A percentile compares a stretch with the other conserved stretches of the same genome.
Conservation (phyloP, 2,113 vertebrate genomes). For the Oenanthe oenanthe region DNA sequence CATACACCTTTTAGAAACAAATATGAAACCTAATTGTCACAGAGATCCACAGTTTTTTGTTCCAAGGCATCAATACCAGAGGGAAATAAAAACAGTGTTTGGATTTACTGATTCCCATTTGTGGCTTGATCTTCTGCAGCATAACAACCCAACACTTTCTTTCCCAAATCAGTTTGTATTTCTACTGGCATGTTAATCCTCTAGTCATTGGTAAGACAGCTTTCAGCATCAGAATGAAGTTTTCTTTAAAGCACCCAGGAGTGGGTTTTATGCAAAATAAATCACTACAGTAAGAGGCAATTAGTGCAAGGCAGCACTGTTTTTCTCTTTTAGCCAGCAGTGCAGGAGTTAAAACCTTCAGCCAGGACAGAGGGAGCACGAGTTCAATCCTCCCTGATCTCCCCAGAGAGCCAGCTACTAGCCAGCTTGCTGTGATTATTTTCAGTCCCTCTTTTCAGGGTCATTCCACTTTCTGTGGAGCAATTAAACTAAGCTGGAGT, state of each 20-base stretch:
- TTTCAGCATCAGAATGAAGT: not conserved
- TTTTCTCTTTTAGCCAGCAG: not conserved
- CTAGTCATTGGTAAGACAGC: not conserved
- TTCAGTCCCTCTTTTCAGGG: not conserved
- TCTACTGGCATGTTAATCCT: not conserved
- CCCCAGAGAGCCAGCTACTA: not conserved
- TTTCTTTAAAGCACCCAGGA: not conserved
- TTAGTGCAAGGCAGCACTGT: not conserved
- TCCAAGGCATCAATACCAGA: not conserved
- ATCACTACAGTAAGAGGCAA: not conserved
- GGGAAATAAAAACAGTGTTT: not conserved
- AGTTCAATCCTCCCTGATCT: not conserved
- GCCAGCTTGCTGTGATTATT: not conserved
- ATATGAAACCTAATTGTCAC: not conserved
- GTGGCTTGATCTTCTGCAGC: not conserved
- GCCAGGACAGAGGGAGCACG: not conserved
- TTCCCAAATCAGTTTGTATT: not conserved
- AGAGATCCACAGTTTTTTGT: not conserved
- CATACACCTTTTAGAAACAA: not conserved
- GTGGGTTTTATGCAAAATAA: not conserved
- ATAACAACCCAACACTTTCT: not conserved
- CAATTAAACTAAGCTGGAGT: not conserved
- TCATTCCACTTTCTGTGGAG: not conserved
- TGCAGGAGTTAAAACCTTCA: not conserved
- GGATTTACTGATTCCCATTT: not conserved